A percentile compares a stretch with the other conserved stretches of the same genome.
These are phyloP conservation scores for Pseudomyrmex concolor DNA, from an alignment of 1,140 invertebrate species.

Conservation along the genomic window DNA sequence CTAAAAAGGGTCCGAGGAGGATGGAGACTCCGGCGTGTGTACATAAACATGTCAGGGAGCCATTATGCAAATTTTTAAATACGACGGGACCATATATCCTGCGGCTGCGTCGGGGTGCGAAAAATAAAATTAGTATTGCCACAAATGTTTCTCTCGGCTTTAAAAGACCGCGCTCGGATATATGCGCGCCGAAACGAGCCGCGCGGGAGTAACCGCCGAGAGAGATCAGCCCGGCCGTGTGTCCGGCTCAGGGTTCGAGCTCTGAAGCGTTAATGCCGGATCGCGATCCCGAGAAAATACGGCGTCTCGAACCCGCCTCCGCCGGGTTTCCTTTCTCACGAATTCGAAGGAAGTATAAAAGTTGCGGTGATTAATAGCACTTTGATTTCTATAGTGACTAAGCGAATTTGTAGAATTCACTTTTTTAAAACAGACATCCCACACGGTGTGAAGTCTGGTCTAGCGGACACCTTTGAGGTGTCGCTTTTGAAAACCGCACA, in stretches of 20 bases:
- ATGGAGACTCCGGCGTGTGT: slow-evolving; percentile 71
- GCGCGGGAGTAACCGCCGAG: slow-evolving; percentile 33
- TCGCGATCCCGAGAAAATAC: slow-evolving; percentile 50
- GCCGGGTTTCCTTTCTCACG: slow-evolving; percentile 1
- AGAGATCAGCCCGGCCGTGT: slow-evolving; percentile 34
- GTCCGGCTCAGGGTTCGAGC: slow-evolving; percentile 44
- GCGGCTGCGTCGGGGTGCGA: slow-evolving; percentile 71
- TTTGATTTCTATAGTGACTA: slow-evolving; percentile 27
- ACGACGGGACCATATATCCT: slow-evolving; percentile 79
- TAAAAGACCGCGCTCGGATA: slow-evolving; percentile 61
- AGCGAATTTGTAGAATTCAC: slow-evolving; percentile 11
- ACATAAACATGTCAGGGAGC: slow-evolving; percentile 83
- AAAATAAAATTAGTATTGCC: slow-evolving; percentile 82
- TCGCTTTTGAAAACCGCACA: slow-evolving; percentile 38
- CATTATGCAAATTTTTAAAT: slow-evolving; percentile 85
- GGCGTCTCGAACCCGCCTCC: background rate
- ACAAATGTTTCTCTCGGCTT: slow-evolving; percentile 76
- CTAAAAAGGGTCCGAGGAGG: slow-evolving; percentile 14
- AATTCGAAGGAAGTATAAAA: background rate
- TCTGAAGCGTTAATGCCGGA: slow-evolving; percentile 24
- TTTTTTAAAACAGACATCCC: slow-evolving; percentile 31
- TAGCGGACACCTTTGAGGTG: background rate
- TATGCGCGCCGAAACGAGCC: slow-evolving; percentile 24
- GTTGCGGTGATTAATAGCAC: background rate
- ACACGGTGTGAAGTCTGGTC: background rate